These are phyloP conservation scores for Accipiter virgatus DNA, from an alignment of 2,113 vertebrate species.

Conservation along the genomic window DNA sequence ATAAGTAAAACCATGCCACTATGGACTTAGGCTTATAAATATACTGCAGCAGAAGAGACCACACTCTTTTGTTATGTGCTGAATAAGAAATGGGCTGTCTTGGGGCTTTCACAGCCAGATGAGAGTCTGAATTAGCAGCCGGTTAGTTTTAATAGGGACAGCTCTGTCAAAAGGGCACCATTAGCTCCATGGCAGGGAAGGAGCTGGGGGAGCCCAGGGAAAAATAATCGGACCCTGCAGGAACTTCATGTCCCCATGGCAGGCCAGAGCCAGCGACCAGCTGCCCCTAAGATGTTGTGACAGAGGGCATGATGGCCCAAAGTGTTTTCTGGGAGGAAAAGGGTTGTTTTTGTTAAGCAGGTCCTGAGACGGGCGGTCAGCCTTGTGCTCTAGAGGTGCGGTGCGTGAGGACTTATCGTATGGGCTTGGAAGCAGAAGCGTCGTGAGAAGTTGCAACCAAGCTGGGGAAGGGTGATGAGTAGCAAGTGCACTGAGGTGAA, in stretches of 20 bases:
- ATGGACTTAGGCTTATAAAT: neutral
- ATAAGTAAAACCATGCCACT: neutral
- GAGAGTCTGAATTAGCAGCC: neutral
- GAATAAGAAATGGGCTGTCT: neutral
- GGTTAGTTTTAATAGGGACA: neutral
- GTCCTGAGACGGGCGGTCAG: neutral
- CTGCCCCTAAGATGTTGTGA: neutral
- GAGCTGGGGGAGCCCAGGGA: neutral
- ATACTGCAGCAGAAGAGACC: neutral
- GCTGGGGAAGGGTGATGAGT: neutral
- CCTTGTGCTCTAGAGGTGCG: accelerated
- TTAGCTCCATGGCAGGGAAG: neutral
- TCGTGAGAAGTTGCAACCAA: neutral
- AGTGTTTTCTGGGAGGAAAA: neutral
- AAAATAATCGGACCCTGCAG: neutral
- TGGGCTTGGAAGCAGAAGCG: neutral
- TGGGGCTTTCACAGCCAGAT: neutral
- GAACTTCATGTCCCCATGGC: accelerated
- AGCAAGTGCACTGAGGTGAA: neutral
- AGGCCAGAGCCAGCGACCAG: too few relatives aligned
- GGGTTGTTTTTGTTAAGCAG: neutral
- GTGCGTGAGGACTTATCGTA: accelerated
- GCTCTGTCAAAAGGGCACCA: neutral
- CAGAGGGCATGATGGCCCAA: neutral
- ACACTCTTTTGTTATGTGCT: neutral